Base-by-base conservation (phyloP, 2,888 invertebrate species). In the Sycophila texana region DNA sequence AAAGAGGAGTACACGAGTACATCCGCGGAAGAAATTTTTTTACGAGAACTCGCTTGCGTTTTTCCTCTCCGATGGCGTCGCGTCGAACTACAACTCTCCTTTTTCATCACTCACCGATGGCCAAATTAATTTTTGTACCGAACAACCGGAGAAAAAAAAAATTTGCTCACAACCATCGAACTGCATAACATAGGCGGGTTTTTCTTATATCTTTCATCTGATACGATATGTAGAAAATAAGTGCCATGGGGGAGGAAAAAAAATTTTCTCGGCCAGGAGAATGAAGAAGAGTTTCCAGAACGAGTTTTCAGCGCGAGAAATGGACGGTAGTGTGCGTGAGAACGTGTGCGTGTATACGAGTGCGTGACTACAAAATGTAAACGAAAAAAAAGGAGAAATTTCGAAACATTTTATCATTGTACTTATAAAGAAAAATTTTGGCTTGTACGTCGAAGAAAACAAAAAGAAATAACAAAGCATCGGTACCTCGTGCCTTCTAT, bases 401-500 rank as follows among this genome's bases (percentile, higher is more conserved):
- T 72, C 51, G 60, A 78, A 57, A 68, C 65, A 79, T 79, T 71
- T 68, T 79, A 73, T 73, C 71, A 74, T 77, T 39, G 39, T 39
- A 39, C 39, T 39, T 72, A 72, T 61, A 76, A 66, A 60, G 58
- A 81, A 79, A 76, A 72, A 77, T 71, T 75, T 82, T 82, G 80
- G 81, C 75, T 83, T 79, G 79, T 82, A 79, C 30, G 20, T 70
- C 14, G 47, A 47, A 63, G 30, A 39, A 26, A 61, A 39, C 20
- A 65, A 65, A 49, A 26, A 55, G 81, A 82, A 82, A 82, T 63
- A 12, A 82, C 82, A 81, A 74, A 82, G 82, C 81, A 81, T 82
- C 83, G 85, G 86, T 87, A 86, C 85, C 86, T 84, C 83, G 87
- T 87, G 87, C 87, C 87, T 87, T 87, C 85, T 87, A 85, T 86